A percentile compares a stretch with the other conserved stretches of the same genome.
phyloP scores from a whole-genome alignment of 2,113 vertebrate species.

The Corydoras sp. region DNA sequence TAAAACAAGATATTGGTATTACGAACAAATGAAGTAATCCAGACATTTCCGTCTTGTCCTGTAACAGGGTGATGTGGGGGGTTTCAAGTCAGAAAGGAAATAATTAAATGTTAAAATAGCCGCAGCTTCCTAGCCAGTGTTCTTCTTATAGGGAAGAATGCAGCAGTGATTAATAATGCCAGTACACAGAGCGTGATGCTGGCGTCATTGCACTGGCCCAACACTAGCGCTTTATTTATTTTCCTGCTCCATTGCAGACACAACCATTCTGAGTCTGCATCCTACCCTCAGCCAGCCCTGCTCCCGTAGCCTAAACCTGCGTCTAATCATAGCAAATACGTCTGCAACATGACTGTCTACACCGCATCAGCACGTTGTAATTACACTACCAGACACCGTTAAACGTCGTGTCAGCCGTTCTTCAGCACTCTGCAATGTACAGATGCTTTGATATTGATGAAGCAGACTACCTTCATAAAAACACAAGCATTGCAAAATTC shows the following conservation, averaged over 20 bases:
- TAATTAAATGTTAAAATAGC: constrained; percentile 56
- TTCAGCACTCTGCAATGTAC: neutral
- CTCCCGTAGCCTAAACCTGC: constrained; percentile 39
- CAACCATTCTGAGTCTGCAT: constrained; percentile 54
- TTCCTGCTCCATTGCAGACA: constrained; percentile 53
- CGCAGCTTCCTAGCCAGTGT: constrained; percentile 53
- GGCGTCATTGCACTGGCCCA: constrained; percentile 52
- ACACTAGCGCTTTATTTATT: constrained; percentile 59
- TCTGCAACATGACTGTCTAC: constrained; percentile 7
- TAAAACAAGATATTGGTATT: constrained; percentile 26
- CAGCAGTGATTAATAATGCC: constrained; percentile 57
- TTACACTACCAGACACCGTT: neutral
- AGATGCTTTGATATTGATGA: neutral
- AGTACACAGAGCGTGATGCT: constrained; percentile 45
- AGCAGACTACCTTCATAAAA: no score
- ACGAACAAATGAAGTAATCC: constrained; percentile 28
- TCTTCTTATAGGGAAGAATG: constrained; percentile 53
- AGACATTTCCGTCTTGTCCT: constrained; percentile 31
- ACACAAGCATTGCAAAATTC: no score
- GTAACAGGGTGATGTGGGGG: neutral
- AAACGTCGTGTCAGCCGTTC: neutral
- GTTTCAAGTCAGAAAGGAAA: constrained; percentile 57
- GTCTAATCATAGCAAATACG: constrained; percentile 32
- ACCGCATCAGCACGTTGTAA: constrained; percentile 8
- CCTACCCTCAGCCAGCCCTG: constrained; percentile 46